Percentiles rank a stretch among this genome's conserved stretches.
Evolutionary conservation across 2,888 invertebrate species (phyloP).

Genomic region (Synanthedon tipuliformis): DNA sequence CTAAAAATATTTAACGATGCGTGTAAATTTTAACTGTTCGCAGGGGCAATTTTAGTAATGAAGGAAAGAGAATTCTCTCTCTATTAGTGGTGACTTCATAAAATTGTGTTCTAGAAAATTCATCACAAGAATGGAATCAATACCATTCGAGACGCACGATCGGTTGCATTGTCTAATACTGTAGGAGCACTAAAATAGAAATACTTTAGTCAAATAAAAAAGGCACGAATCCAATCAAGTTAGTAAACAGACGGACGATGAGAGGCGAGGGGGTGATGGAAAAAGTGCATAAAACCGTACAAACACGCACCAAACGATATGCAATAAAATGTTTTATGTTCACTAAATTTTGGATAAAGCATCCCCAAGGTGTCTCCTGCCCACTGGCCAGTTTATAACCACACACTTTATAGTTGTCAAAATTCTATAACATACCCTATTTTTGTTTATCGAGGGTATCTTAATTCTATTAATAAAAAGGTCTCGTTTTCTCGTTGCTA

Average conservation of each 20-base stretch:
- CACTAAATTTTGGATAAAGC: constrained; percentile 42
- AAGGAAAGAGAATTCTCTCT: too few species aligned
- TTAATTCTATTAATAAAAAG: too few species aligned
- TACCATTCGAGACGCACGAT: neutral
- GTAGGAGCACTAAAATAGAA: constrained; percentile 36
- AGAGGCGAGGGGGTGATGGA: neutral
- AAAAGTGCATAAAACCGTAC: constrained; percentile 30
- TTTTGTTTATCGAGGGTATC: too few species aligned
- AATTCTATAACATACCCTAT: constrained; percentile 43
- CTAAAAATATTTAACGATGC: too few species aligned
- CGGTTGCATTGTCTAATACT: constrained; percentile 13
- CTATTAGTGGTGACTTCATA: too few species aligned
- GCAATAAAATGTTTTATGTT: constrained; percentile 61
- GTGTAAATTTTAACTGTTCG: too few species aligned
- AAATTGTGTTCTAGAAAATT: neutral
- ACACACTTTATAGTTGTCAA: constrained; percentile 58
- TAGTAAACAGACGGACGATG: constrained; percentile 36
- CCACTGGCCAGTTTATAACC: constrained; percentile 37
- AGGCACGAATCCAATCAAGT: constrained; percentile 64
- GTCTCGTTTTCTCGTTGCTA: too few species aligned
- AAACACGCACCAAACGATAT: constrained; percentile 31
- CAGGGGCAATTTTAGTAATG: too few species aligned
- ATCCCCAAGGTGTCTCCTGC: constrained; percentile 36
- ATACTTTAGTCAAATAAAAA: constrained; percentile 52
- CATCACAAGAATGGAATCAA: neutral